Evolutionary conservation across 2,113 vertebrate genomes (phyloP), one percentile per base, ranked within the genome.

Genomic region (Scopus umbretta): DNA sequence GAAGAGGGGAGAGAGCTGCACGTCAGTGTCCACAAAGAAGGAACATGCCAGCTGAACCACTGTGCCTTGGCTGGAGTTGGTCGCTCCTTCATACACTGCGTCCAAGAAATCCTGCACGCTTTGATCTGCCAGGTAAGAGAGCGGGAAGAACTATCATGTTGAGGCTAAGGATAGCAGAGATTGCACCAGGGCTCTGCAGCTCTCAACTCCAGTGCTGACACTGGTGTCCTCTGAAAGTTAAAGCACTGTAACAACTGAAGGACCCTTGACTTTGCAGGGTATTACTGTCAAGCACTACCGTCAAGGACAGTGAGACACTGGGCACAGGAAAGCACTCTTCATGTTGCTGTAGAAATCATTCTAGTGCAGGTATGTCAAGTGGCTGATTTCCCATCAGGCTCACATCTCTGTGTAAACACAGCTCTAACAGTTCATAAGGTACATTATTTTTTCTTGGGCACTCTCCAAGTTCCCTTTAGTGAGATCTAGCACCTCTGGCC

Each of bases 11-110:
- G 95, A 98, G 26, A 99, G 97, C 13, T 95, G 96, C 5, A 97
- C 97, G 0, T 98, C 94, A 0, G 71, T 59, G 1, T 98, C 98
- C 79, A 99, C 78, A 3, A 98, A 98, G 9, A 99, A 91, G 20
- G 98, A 98, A 73, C 98, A 99, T 12, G 98, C 97, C 97, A 99
- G 97, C 78, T 97, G 98, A 59, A 98, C 97, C 76, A 80, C 79
- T 3, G 90, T 55, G 5, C 96, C 97, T 38, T 97, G 98, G 63
- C 97, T 98, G 84, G 91, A 97, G 86, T 98, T 98, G 12, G 79
- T 81, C 42, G 84, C 34, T 40, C 95, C 94, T 30, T 95, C 84
- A 1, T 98, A 97, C 7, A 81, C 91, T 0, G 9, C 22, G 4
- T 66, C 86, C 95, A 98, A 96, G 92, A 98, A 96, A n/a, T 98